Evolutionary conservation across 2,113 vertebrate species (phyloP).

Genomic region (Brachypodius melanocephalos): DNA sequence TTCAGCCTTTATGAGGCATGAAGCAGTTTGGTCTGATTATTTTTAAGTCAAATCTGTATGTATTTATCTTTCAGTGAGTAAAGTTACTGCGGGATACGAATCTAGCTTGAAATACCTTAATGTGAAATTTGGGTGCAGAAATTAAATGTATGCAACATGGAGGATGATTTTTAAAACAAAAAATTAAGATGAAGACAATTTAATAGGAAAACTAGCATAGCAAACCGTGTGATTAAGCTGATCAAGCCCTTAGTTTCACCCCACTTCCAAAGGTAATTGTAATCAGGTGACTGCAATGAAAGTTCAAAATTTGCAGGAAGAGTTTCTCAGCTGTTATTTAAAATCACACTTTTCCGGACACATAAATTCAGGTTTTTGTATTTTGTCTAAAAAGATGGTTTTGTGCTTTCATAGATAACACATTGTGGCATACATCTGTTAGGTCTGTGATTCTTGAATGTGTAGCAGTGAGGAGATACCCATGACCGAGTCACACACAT

Average conservation of each 20-base stretch:
- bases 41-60: neutral
- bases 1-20: neutral
- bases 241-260: neutral
- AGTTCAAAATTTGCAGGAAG: neutral
- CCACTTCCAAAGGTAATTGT: neutral
- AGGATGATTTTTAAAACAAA: neutral
- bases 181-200: neutral
- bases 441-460: neutral
- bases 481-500: neutral
- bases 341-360: neutral
- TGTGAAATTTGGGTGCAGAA: neutral
- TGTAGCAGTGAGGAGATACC: neutral
- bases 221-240: neutral
- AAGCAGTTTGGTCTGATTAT: neutral
- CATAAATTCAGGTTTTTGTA: neutral
- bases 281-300: neutral
- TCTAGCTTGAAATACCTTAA: neutral
- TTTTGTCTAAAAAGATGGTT: neutral
- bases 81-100: neutral
- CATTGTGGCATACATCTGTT: rapidly evolving
- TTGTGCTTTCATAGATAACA: neutral
- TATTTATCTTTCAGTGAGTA: neutral
- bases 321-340: neutral
- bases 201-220: neutral
- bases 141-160: neutral